Evolutionary conservation across 2,888 invertebrate genomes (phyloP).

Genomic region (Notocelia uddmanniana): DNA sequence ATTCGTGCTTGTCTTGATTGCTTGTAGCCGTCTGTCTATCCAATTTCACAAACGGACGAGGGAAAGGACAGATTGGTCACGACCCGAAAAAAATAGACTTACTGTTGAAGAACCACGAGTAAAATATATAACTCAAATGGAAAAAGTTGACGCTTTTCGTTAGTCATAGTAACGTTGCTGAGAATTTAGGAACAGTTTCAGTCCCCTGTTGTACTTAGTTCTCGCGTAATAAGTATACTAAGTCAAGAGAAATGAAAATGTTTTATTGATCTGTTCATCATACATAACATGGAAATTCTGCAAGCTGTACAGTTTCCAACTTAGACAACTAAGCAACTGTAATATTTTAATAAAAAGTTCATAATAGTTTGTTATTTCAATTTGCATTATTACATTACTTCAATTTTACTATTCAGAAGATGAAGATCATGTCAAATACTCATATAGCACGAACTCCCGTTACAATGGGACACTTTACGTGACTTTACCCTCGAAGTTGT

Average conservation of each 20-base stretch:
- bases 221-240: too few relatives aligned
- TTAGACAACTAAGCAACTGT: too few relatives aligned
- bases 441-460: too few relatives aligned
- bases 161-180: background rate
- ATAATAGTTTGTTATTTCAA: too few relatives aligned
- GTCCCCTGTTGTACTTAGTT: background rate
- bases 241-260: background rate
- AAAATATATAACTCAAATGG: background rate
- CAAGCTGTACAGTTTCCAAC: too few relatives aligned
- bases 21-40: slow-evolving; percentile 29
- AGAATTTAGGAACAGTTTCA: background rate
- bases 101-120: background rate
- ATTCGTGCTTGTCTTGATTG: background rate
- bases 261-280: background rate
- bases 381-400: too few relatives aligned
- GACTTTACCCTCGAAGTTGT: too few relatives aligned
- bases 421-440: too few relatives aligned
- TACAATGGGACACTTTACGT: too few relatives aligned
- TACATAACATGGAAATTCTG: too few relatives aligned
- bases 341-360: too few relatives aligned
- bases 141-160: slow-evolving; percentile 11
- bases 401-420: too few relatives aligned
- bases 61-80: slow-evolving; percentile 29
- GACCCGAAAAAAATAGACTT: slow-evolving; percentile 27
- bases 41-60: slow-evolving; percentile 30